Evolutionary conservation across 2,888 invertebrate species (phyloP), one percentile per base, ranked within the genome.

Genomic region (Apomyelois bistriatella): DNA sequence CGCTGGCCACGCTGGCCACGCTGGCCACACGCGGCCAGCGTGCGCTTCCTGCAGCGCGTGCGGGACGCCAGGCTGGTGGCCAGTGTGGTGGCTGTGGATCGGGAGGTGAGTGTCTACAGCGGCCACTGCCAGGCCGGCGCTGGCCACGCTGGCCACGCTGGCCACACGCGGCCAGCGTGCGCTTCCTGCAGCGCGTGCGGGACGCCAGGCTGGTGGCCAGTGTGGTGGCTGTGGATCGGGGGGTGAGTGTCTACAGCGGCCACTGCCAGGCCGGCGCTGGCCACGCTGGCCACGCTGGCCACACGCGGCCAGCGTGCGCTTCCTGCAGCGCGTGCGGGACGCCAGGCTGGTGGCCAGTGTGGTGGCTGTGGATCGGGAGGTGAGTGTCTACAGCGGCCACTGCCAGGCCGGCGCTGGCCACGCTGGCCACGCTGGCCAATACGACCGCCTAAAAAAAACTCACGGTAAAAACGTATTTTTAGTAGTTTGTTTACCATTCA

Each of bases 71-170:
- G n/a, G n/a, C n/a, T n/a, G n/a, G 65, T 70, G 50, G 70, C 70
- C 48, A 49, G 82, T 71, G 64, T 84, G 13, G 65, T 70, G 51
- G 70, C 70, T 41, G 48, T 63, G 6, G 72, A 74, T 68, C 22
- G 0, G 3, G 61, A 69, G 70, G 75, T 75, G 15, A 28, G 56
- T n/a, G n/a, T 55, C 80, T 92, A 64, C 80, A 92, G 64, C 80
- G 62, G 61, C 76, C 76, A 74, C 70, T 3, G 91, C 87, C 57
- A 82, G 91, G 1, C 82, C 92, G 15, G 58, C 86, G 58, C 83
- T 92, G 56, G 91, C 87, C 57, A 82, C 91, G 1, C 82, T 92
- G 15, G 86, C 89, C 3, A 86, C 86, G 85, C 70, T 92, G 92
- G 92, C 78, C 85, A 59, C 79, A 65, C 62, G 72, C 85, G 60